Conservation (phyloP, 2,113 vertebrate genomes). For the Mastomys natalensis region DNA sequence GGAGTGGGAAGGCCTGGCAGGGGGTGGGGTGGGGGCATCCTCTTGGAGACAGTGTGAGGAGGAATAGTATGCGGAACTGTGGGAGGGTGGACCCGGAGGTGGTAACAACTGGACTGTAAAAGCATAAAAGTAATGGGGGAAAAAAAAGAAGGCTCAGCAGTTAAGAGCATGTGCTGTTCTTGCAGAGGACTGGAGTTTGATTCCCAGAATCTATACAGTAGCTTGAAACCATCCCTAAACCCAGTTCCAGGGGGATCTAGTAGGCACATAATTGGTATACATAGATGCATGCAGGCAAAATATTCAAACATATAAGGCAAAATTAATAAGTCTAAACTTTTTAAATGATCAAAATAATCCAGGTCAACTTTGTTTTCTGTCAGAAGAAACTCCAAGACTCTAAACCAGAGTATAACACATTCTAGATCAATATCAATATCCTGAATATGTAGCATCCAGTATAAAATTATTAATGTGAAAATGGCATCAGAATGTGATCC, state of each 20-base stretch:
- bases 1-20: too few species aligned
- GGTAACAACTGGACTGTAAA: too few species aligned
- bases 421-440: not conserved
- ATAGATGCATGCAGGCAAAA: not conserved
- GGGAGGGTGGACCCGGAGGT: too few species aligned
- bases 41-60: too few species aligned
- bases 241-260: not conserved
- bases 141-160: not conserved
- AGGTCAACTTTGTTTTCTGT: not conserved
- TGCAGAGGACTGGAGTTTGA: not conserved
- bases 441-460: not conserved
- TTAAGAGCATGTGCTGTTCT: not conserved
- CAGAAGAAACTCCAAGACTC: not conserved
- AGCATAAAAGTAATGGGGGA: too few species aligned
- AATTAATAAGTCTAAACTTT: not conserved
- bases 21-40: too few species aligned
- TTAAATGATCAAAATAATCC: not conserved
- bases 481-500: not conserved
- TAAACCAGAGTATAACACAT: not conserved
- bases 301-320: not conserved
- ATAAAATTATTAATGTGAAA: not conserved
- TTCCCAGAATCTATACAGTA: not conserved
- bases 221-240: not conserved
- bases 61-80: too few species aligned
- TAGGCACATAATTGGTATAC: not conserved